Base-by-base conservation (phyloP, 2,797 vertebrate species). In the Eulemur rubriventer region DNA sequence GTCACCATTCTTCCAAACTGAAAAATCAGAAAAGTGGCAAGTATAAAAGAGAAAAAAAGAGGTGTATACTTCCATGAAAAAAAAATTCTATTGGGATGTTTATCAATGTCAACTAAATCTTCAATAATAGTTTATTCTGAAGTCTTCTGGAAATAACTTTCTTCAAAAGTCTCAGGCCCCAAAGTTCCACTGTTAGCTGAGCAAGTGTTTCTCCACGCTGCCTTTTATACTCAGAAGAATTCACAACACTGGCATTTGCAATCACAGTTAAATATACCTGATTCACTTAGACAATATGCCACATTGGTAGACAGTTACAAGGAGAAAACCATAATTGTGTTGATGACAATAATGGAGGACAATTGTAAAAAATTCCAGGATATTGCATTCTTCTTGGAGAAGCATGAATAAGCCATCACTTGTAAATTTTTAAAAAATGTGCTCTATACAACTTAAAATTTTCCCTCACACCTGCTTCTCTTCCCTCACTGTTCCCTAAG, bases 281-380 rank as follows among this genome's bases (percentile, higher is more conserved):
- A 96, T 88, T 95, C 91, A 81, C 73, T 83, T 59, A 76, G 52
- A 96, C 72, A 94, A 63, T 26, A 81, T 91, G 85, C 35, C 86
- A 46, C 48, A 57, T 82, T 94, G 57, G n/a, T 59, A 86, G 89
- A 83, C 86, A 96, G 88, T 57, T 88, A 55, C 8, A 73, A 93
- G 26, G 55, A 96, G 82, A 95, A 96, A 86, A 69, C 12, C 6
- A 0, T 96, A 86, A 96, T 86, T 94, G 50, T 79, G 95, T 76
- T 94, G 73, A 95, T 93, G 61, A 73, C 30, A 78, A 82, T 85
- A 97, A 94, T 61, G 78, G 52, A 85, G 22, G 48, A n/a, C 28
- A 96, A 86, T 48, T 89, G 26, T 80, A 75, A 93, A 92, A 92
- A 88, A 67, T 88, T 95, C 46, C 70, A 69, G 38, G 41, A 46